phyloP scores from a whole-genome alignment of 2,797 vertebrate species.

The Chelmon rostratus region DNA sequence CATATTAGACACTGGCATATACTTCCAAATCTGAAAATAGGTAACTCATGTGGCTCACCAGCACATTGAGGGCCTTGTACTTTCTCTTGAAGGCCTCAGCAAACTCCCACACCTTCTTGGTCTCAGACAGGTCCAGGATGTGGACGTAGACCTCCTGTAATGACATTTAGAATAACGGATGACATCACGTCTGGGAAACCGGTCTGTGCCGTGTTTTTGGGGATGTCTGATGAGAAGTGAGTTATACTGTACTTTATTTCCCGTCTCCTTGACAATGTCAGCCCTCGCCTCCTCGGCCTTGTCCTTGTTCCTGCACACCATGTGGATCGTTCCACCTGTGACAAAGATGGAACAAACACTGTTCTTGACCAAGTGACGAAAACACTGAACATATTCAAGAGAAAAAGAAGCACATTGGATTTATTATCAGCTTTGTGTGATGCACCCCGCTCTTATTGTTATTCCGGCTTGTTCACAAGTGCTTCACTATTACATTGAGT shows the following conservation, averaged over 20 bases:
- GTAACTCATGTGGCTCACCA: constrained; percentile 73
- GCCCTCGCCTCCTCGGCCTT: constrained; percentile 87
- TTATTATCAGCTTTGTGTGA: background rate
- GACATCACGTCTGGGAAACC: background rate
- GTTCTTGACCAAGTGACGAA: background rate
- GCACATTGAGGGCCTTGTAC: constrained; percentile 86
- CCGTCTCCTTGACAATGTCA: constrained; percentile 86
- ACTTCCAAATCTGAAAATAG: background rate
- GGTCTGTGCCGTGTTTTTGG: background rate
- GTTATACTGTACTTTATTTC: constrained; percentile 83
- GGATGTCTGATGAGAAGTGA: background rate
- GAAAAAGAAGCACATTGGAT: background rate
- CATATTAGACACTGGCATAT: background rate
- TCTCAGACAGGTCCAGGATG: constrained; percentile 87
- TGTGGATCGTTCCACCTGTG: constrained; percentile 86
- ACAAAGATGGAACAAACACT: background rate
- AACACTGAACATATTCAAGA: background rate
- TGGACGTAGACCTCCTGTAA: constrained; percentile 86
- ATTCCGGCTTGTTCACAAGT: background rate
- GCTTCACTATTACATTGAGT: background rate
- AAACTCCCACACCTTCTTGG: constrained; percentile 89
- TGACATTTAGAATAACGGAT: constrained; percentile 17
- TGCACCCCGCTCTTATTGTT: background rate
- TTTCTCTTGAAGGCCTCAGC: constrained; percentile 87
- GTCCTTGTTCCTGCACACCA: constrained; percentile 89